Percentiles rank a stretch among this genome's conserved stretches.
Evolutionary conservation across 2,888 invertebrate genomes (phyloP).

Genomic region (Celastrina argiolus): DNA sequence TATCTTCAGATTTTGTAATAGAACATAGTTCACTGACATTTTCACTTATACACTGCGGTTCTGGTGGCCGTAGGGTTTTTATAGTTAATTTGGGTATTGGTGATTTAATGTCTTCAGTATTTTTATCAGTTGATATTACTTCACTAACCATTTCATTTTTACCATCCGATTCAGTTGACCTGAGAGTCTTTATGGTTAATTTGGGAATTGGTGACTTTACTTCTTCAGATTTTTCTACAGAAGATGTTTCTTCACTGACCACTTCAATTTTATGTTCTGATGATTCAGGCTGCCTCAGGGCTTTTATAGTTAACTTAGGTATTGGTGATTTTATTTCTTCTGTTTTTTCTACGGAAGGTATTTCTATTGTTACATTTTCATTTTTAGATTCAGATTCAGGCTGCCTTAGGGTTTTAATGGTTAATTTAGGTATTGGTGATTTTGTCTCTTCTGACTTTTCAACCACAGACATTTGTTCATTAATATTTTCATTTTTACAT

Average conservation of each 20-base stretch:
- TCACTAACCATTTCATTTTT: constrained; percentile 5
- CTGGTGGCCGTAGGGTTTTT: constrained; percentile 51
- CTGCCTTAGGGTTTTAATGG: not conserved
- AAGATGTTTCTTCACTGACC: not conserved
- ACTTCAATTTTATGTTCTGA: constrained; percentile 26
- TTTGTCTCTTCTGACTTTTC: not conserved
- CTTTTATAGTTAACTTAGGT: not conserved
- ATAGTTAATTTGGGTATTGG: constrained; percentile 66
- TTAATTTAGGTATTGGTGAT: constrained; percentile 2
- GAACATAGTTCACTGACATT: constrained; percentile 42
- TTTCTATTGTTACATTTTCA: not conserved
- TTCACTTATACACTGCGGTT: constrained; percentile 38
- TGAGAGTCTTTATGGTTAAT: not conserved
- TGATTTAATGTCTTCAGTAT: constrained; percentile 57
- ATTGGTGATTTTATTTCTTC: constrained; percentile 1
- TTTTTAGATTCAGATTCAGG: not conserved
- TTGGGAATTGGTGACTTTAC: not conserved
- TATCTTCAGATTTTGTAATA: constrained; percentile 45
- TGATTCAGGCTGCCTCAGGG: constrained; percentile 32
- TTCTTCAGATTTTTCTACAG: constrained; percentile 14
- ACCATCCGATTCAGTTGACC: not conserved
- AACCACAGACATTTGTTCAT: not conserved
- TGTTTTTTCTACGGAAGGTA: not conserved
- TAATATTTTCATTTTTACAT: not conserved
- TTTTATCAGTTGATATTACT: constrained; percentile 33